phyloP scores from a whole-genome alignment of 2,113 vertebrate species.

The Pseudopodoces humilis region DNA sequence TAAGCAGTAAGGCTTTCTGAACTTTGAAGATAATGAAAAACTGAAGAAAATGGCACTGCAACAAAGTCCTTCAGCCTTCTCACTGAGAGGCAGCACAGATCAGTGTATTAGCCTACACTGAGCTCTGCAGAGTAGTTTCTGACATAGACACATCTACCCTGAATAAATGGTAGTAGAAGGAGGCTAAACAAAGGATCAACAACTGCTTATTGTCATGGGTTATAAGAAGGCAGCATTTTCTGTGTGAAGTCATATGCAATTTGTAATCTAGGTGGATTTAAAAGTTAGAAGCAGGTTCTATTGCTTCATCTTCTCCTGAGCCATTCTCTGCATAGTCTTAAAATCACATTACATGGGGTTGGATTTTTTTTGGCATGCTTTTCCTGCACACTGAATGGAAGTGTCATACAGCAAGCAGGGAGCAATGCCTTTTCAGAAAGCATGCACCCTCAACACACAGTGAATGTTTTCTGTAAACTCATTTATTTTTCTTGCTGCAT shows the following conservation, averaged over 20 bases:
- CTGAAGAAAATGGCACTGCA: neutral
- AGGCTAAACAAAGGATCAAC: neutral
- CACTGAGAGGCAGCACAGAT: neutral
- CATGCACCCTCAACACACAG: neutral
- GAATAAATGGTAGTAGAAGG: neutral
- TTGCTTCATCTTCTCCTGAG: neutral
- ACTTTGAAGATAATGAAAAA: neutral
- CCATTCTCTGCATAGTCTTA: neutral
- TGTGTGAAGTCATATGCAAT: neutral
- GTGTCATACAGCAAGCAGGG: neutral
- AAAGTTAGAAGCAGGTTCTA: neutral
- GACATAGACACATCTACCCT: neutral
- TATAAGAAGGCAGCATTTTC: neutral
- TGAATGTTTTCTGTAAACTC: neutral
- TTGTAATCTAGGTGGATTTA: neutral
- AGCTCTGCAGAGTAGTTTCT: neutral
- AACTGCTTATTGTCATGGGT: neutral
- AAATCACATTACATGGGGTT: neutral
- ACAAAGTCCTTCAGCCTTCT: neutral
- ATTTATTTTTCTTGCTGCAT: neutral
- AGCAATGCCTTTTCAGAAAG: neutral
- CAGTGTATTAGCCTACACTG: neutral
- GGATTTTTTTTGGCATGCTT: neutral
- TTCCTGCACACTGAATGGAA: neutral
- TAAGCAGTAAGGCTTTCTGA: neutral